A percentile compares a stretch with the other conserved stretches of the same genome.
Conservation (phyloP, 2,888 invertebrate genomes). For the Leptothorax acervorum region DNA sequence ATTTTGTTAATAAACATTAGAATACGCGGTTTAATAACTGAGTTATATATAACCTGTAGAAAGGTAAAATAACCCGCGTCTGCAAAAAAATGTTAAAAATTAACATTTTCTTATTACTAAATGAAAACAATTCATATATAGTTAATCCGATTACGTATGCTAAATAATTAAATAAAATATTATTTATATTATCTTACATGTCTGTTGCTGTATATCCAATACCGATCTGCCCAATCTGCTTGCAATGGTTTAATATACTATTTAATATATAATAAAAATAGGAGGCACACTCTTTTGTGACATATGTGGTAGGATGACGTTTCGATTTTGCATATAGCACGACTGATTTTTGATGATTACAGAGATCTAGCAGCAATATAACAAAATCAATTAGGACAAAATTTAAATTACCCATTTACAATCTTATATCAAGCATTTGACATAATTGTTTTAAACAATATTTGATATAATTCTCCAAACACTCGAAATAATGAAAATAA, state of each 20-base stretch:
- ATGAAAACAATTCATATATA: not conserved
- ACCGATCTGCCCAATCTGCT: not conserved
- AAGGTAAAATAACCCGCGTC: conserved; percentile 1
- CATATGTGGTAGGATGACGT: conserved; percentile 62
- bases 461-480: not conserved
- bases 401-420: conserved; percentile 22
- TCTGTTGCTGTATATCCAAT: conserved; percentile 26
- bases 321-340: conserved; percentile 58
- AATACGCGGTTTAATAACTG: not conserved
- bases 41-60: not conserved
- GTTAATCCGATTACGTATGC: not conserved
- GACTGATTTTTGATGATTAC: conserved; percentile 58
- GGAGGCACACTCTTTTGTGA: conserved; percentile 64
- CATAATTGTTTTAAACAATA: not conserved
- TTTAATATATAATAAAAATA: not conserved
- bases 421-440: conserved; percentile 4
- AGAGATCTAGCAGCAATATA: conserved; percentile 36
- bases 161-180: conserved; percentile 2
- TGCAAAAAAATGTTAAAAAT: conserved; percentile 1
- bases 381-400: not conserved
- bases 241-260: not conserved
- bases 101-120: not conserved
- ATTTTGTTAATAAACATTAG: not conserved
- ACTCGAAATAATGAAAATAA: not conserved
- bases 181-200: conserved; percentile 20